Conservation (phyloP, 2,113 vertebrate genomes). For the Vimba vimba region DNA sequence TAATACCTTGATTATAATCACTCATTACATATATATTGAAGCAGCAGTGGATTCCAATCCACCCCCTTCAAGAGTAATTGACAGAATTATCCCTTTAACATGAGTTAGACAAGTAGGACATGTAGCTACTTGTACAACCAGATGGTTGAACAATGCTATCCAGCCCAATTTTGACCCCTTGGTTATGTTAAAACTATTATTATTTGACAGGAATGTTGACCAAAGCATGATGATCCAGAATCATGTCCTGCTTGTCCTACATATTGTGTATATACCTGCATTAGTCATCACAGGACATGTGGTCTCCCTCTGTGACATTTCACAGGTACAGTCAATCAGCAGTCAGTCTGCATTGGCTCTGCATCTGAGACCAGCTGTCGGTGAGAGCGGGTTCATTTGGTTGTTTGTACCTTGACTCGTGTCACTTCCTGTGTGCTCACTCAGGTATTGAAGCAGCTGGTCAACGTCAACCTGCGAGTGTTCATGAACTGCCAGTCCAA, state of each 20-base stretch:
- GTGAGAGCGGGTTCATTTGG: neutral
- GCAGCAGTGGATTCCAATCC: too few species aligned
- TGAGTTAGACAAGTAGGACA: neutral
- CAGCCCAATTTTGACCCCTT: neutral
- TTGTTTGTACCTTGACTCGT: neutral
- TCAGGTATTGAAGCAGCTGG: conserved; percentile 90
- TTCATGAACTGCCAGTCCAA: conserved; percentile 99
- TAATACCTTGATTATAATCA: too few species aligned
- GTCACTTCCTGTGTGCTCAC: neutral
- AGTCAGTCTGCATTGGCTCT: conserved; percentile 28
- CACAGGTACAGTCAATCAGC: conserved; percentile 2
- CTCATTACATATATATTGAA: too few species aligned
- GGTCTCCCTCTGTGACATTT: conserved; percentile 18
- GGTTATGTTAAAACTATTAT: neutral
- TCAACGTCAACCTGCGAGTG: conserved; percentile 92
- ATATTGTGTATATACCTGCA: neutral
- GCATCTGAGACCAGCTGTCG: neutral
- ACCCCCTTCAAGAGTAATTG: too few species aligned
- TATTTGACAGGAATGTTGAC: neutral
- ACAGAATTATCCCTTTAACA: too few species aligned
- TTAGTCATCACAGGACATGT: neutral
- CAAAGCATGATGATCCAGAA: neutral
- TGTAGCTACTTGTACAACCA: neutral
- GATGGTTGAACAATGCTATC: neutral
- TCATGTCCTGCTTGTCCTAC: neutral